Percentiles rank a stretch among this genome's conserved stretches.
Evolutionary conservation across 2,797 vertebrate species (phyloP).

Genomic region (Melanotaenia maccullochi): DNA sequence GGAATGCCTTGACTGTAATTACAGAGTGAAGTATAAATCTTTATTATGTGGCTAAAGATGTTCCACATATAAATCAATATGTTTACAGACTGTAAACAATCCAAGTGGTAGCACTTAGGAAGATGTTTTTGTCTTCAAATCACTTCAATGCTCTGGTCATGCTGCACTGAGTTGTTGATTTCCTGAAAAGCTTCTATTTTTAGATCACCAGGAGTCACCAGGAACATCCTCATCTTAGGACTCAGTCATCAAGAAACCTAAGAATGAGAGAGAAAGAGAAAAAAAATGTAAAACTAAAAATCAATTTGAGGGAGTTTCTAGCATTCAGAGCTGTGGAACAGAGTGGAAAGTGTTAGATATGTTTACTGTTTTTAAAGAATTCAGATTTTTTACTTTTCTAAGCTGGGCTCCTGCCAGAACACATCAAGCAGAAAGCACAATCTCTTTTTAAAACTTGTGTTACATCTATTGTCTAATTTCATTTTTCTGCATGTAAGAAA

Average conservation of each 20-base stretch:
- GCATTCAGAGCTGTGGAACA: constrained; percentile 18
- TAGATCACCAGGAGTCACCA: not conserved
- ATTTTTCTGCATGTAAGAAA: not conserved
- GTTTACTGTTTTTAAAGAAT: not conserved
- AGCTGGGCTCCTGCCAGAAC: not conserved
- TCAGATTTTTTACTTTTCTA: not conserved
- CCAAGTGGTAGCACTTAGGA: constrained; percentile 4
- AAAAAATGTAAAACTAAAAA: constrained; percentile 21
- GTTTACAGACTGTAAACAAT: constrained; percentile 28
- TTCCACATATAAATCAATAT: constrained; percentile 34
- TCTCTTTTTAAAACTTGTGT: constrained; percentile 4
- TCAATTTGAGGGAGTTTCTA: constrained; percentile 20
- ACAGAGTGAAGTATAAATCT: constrained; percentile 46
- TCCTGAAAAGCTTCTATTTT: constrained; percentile 16
- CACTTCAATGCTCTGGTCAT: not conserved
- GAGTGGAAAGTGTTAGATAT: not conserved
- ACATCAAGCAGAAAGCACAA: not conserved
- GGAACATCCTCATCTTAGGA: constrained; percentile 22
- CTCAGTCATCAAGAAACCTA: constrained; percentile 37
- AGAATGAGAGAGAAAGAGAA: not conserved
- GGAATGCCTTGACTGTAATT: constrained; percentile 35
- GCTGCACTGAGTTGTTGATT: constrained; percentile 19
- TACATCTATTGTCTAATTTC: not conserved
- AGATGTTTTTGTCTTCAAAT: constrained; percentile 7
- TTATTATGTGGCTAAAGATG: constrained; percentile 30